Percentiles rank a stretch among this genome's conserved stretches.
Conservation (phyloP, 2,888 invertebrate species). For the Magallana nippona region DNA sequence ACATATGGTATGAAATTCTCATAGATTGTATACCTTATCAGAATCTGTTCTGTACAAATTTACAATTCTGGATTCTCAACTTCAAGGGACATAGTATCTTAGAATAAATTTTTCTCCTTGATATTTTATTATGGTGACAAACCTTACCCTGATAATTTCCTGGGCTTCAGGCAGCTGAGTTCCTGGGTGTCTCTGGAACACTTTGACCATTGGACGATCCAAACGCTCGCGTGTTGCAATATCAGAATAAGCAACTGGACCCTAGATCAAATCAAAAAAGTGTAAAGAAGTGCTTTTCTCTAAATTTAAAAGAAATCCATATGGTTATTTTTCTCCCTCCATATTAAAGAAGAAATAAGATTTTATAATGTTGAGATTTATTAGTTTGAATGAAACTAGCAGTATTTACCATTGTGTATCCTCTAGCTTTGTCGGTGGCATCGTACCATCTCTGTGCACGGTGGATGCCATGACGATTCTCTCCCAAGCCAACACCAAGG, state of each 20-base stretch:
- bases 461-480: constrained; percentile 77
- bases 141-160: constrained; percentile 75
- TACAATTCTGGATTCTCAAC: too few relatives aligned
- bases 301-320: too few relatives aligned
- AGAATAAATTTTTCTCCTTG: too few relatives aligned
- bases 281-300: too few relatives aligned
- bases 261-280: constrained; percentile 63
- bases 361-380: too few relatives aligned
- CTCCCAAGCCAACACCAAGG: constrained; percentile 74
- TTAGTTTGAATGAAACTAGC: too few relatives aligned
- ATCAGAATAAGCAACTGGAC: constrained; percentile 75
- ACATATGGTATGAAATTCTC: background rate
- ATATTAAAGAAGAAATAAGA: too few relatives aligned
- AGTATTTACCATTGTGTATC: constrained; percentile 74
- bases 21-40: background rate
- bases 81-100: too few relatives aligned
- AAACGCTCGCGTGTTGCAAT: constrained; percentile 76
- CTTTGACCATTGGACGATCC: constrained; percentile 77
- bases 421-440: constrained; percentile 76
- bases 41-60: background rate
- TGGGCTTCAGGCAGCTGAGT: constrained; percentile 79
- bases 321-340: too few relatives aligned
- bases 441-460: constrained; percentile 79
- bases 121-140: too few relatives aligned
- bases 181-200: constrained; percentile 79